Evolutionary conservation across 30 jellyfish, hydroid and myxozoan genomes (phyloP).

Genomic region (Kudoa iwatai): DNA sequence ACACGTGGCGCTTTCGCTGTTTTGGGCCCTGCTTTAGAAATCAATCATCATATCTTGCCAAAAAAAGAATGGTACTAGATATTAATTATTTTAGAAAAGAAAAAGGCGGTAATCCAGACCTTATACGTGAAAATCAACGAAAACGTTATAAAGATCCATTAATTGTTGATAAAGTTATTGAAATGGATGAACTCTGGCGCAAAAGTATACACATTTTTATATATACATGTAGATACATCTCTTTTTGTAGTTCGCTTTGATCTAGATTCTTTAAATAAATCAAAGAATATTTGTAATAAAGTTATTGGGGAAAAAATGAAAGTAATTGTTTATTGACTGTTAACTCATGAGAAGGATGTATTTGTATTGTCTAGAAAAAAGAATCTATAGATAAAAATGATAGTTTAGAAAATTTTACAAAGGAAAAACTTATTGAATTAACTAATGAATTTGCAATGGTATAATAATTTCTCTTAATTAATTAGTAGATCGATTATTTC

Average conservation of each 20-base stretch:
- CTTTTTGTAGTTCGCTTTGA: slow-evolving; percentile 25
- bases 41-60: no score
- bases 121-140: slow-evolving; percentile 25
- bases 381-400: no score
- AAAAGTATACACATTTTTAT: slow-evolving; percentile 6
- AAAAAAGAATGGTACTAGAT: slow-evolving; percentile 70
- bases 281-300: slow-evolving; percentile 39
- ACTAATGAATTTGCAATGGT: no score
- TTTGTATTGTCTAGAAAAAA: neutral
- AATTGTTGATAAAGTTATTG: slow-evolving; percentile 26
- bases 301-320: slow-evolving; percentile 48
- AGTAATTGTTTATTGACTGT: slow-evolving; percentile 3
- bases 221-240: neutral
- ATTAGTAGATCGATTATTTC: no score
- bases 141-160: slow-evolving; percentile 35
- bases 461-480: no score
- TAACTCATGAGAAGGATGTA: neutral
- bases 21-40: no score
- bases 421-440: no score
- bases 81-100: slow-evolving; percentile 30
- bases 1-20: no score
- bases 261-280: slow-evolving; percentile 45
- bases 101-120: slow-evolving; percentile 48
- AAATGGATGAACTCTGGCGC: slow-evolving; percentile 39
- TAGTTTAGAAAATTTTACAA: no score